Evolutionary conservation across 2,888 invertebrate species (phyloP).

Genomic region (Venusia cambrica): DNA sequence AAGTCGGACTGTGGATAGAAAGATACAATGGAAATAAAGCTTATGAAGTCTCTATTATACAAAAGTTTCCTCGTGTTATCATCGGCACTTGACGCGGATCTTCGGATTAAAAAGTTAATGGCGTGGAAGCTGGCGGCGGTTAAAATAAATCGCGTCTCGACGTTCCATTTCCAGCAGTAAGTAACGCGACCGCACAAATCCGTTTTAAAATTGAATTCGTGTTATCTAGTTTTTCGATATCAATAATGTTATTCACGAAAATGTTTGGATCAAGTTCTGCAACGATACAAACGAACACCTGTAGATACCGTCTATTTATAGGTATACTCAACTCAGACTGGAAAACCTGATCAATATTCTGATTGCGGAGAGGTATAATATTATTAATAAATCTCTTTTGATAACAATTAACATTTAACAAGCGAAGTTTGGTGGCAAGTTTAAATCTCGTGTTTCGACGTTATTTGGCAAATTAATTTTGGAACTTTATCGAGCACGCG

Average conservation of each 20-base stretch:
- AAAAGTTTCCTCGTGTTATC: slow-evolving; percentile 38
- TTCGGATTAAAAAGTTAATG: slow-evolving; percentile 76
- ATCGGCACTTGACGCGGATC: slow-evolving; percentile 64
- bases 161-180: slow-evolving; percentile 70
- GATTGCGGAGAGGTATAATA: slow-evolving; percentile 11
- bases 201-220: slow-evolving; percentile 57
- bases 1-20: no score
- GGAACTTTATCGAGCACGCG: slow-evolving; percentile 68
- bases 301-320: background rate
- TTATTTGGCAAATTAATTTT: slow-evolving; percentile 76
- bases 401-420: slow-evolving; percentile 74
- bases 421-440: slow-evolving; percentile 66
- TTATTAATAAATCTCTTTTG: slow-evolving; percentile 48
- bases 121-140: slow-evolving; percentile 71
- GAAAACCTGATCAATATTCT: slow-evolving; percentile 10
- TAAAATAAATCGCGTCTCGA: slow-evolving; percentile 75
- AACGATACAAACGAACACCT: no score
- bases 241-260: slow-evolving; percentile 10
- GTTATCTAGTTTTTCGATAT: slow-evolving; percentile 38
- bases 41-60: slow-evolving; percentile 2
- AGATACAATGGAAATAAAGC: no score
- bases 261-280: no score
- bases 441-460: slow-evolving; percentile 72
- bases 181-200: slow-evolving; percentile 59
- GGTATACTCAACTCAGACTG: background rate